Percentiles rank a stretch among this genome's conserved stretches.
phyloP scores from a whole-genome alignment of 2,888 invertebrate genomes.

The Epicampocera succincta region DNA sequence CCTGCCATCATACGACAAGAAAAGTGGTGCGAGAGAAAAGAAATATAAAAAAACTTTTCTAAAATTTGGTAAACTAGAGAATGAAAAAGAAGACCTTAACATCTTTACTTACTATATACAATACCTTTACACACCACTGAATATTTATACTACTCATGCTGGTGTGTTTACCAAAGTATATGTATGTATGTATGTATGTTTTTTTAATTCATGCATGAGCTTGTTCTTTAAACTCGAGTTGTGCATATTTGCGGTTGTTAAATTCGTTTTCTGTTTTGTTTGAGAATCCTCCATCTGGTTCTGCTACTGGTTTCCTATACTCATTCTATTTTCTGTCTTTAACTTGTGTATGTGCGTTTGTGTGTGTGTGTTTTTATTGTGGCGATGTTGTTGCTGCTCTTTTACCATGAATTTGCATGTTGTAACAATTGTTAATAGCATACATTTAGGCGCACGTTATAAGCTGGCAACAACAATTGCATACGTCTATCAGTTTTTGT shows the following conservation, averaged over 20 bases:
- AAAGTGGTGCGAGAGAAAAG: no score
- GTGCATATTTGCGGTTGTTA: constrained; percentile 37
- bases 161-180: background rate
- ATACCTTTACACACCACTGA: constrained; percentile 49
- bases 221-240: constrained; percentile 16
- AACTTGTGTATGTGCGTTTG: constrained; percentile 7
- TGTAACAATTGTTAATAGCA: constrained; percentile 72
- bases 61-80: constrained; percentile 19
- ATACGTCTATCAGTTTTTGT: constrained; percentile 6
- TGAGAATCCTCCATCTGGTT: background rate
- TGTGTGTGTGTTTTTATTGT: no score
- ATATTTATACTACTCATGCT: constrained; percentile 34
- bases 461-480: constrained; percentile 48
- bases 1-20: constrained; percentile 69
- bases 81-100: constrained; percentile 38
- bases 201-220: constrained; percentile 47
- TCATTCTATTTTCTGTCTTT: constrained; percentile 4
- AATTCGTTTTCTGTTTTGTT: constrained; percentile 40
- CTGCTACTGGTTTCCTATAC: background rate
- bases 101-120: constrained; percentile 32
- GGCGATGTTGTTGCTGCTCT: constrained; percentile 19
- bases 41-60: constrained; percentile 5
- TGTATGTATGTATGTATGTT: constrained; percentile 2
- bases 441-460: constrained; percentile 72
- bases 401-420: constrained; percentile 53